Base-by-base conservation (phyloP, 1,140 invertebrate genomes). In the Cyclargus thomasi region DNA sequence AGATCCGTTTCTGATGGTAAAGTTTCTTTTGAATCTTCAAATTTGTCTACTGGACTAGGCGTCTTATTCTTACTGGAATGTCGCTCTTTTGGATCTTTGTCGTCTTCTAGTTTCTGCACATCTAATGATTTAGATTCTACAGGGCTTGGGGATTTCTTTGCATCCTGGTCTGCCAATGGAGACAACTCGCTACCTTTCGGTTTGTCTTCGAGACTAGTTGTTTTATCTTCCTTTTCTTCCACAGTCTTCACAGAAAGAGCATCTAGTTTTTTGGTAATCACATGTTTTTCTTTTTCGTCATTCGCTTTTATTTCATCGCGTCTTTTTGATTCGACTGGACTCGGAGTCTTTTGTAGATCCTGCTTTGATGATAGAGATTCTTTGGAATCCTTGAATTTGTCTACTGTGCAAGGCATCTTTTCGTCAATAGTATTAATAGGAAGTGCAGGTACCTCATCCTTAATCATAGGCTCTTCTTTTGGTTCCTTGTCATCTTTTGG, bases 161-260 rank as follows among this genome's bases (percentile, higher is more conserved):
- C 47, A 3, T 17, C 47, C n/a, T 53, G 14, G 14, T n/a, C 47
- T 1, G 10, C 3, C 0, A 53, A 5, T 17, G n/a, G n/a, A 53
- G 10, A 14, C 2, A 4, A 2, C 11, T 53, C 11, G n/a, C n/a
- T n/a, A 53, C 2, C 47, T 53, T 53, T 53, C 8, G 2, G 11
- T 53, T 14, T 53, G 47, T 14, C 47, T n/a, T 4, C 11, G 8
- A 10, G 10, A 14, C 11, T 53, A 4, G n/a, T 55, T 2, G 18
- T 55, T 6, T 68, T 64, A 10, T 63, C 62, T 3, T 62, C 18
- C 2, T 2, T 59, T 63, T 67, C 36, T 0, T 64, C 62, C 7
- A 53, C 62, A 35, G 67, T 36, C 1, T n/a, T 53, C 6, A 47
- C 16, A 6, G 22, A n/a, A 21, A 55, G 63, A 0, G 63, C 67